phyloP scores from a whole-genome alignment of 2,888 invertebrate genomes.

The Acronicta alni region DNA sequence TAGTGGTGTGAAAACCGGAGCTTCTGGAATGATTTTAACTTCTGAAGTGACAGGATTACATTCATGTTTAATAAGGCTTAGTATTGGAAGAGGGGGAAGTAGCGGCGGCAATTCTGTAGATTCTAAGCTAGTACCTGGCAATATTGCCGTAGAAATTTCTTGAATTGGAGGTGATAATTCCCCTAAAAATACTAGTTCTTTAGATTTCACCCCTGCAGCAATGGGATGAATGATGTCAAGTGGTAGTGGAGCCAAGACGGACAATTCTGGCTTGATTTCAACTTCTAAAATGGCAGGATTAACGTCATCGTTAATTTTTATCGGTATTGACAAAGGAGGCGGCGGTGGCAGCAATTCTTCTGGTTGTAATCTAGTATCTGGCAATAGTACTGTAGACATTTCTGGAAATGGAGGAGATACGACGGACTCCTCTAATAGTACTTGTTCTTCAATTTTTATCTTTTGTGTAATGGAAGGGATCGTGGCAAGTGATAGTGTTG shows the following conservation, averaged over 20 bases:
- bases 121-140: too few relatives aligned
- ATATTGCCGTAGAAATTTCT: too few relatives aligned
- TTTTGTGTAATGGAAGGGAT: not conserved
- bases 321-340: not conserved
- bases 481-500: not conserved
- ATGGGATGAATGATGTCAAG: not conserved
- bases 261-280: not conserved
- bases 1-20: slow-evolving; percentile 10
- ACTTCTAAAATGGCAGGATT: not conserved
- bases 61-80: not conserved
- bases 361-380: not conserved
- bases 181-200: not conserved
- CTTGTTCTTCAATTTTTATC: not conserved
- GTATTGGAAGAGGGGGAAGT: not conserved
- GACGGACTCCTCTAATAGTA: not conserved
- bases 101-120: not conserved
- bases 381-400: not conserved
- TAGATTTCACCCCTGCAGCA: not conserved
- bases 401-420: not conserved
- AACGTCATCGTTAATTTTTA: not conserved
- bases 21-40: slow-evolving; percentile 8
- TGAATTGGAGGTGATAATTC: not conserved
- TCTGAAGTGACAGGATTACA: not conserved
- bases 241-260: not conserved
- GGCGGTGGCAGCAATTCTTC: not conserved